Conservation (phyloP, 2,797 vertebrate genomes). For the Rhadinocentrus ornatus region DNA sequence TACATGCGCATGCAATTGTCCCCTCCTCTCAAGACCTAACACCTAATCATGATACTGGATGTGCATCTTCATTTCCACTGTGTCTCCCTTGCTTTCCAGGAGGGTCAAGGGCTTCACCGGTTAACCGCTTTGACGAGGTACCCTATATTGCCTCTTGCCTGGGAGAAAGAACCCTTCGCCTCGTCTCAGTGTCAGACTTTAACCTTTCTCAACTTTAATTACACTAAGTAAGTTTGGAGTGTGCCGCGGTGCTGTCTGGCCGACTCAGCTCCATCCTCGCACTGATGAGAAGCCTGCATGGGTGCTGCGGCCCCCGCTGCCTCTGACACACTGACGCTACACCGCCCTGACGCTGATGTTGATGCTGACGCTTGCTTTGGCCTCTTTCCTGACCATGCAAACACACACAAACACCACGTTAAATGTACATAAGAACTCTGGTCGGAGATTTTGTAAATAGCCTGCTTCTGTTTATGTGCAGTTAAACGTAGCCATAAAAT, state of each 20-base stretch:
- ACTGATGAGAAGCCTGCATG: slow-evolving; percentile 84
- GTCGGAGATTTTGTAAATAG: slow-evolving; percentile 29
- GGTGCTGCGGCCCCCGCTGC: slow-evolving; percentile 81
- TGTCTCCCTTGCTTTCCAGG: slow-evolving; percentile 79
- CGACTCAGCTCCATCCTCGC: slow-evolving; percentile 75
- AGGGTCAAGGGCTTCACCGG: slow-evolving; percentile 63
- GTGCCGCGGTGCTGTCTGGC: slow-evolving; percentile 81
- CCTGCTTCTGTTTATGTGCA: slow-evolving; percentile 31
- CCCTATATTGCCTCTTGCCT: slow-evolving; percentile 77
- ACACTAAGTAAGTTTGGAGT: slow-evolving; percentile 85
- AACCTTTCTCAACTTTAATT: slow-evolving; percentile 91
- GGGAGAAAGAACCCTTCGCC: slow-evolving; percentile 79
- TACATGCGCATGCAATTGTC: slow-evolving; percentile 72
- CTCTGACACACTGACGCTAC: slow-evolving; percentile 81
- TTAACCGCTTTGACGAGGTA: slow-evolving; percentile 83
- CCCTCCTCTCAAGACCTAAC: slow-evolving; percentile 70
- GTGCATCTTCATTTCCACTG: slow-evolving; percentile 66
- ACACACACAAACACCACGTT: slow-evolving; percentile 37
- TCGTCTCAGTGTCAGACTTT: slow-evolving; percentile 84
- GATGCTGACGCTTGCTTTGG: slow-evolving; percentile 70
- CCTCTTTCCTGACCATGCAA: slow-evolving; percentile 65
- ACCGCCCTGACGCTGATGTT: slow-evolving; percentile 75
- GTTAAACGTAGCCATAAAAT: slow-evolving; percentile 36
- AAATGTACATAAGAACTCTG: slow-evolving; percentile 18
- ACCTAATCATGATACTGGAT: slow-evolving; percentile 75